Percentiles rank a stretch among this genome's conserved stretches.
These are phyloP conservation scores for Aphaenogaster rudis DNA, from an alignment of 1,140 invertebrate genomes.

Conservation along the genomic window DNA sequence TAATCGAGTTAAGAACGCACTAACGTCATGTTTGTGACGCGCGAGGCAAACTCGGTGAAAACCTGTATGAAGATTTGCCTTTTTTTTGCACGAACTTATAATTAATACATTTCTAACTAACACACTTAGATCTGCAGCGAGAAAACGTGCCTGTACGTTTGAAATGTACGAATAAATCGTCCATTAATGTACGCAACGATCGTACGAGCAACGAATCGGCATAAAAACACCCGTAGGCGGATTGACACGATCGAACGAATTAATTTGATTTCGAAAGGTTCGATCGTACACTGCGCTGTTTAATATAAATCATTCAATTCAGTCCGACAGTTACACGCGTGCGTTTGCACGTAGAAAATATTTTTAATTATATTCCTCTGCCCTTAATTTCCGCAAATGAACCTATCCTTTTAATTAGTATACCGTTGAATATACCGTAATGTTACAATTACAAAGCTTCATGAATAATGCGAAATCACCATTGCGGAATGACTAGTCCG, in stretches of 20 bases:
- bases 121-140: neutral
- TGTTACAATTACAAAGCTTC: conserved; percentile 25
- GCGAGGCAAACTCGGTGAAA: neutral
- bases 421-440: conserved; percentile 42
- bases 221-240: conserved; percentile 65
- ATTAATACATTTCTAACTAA: conserved; percentile 62
- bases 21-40: conserved; percentile 43
- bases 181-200: conserved; percentile 45
- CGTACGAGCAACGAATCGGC: conserved; percentile 41
- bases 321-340: conserved; percentile 30
- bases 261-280: conserved; percentile 65
- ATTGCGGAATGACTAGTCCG: conserved; percentile 34
- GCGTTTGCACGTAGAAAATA: neutral
- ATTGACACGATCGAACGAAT: conserved; percentile 66
- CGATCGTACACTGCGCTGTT: neutral
- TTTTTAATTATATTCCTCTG: conserved; percentile 32
- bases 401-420: conserved; percentile 44
- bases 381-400: conserved; percentile 40
- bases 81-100: conserved; percentile 38
- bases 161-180: conserved; percentile 50
- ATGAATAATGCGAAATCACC: conserved; percentile 50
- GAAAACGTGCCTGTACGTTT: neutral
- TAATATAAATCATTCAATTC: conserved; percentile 67
- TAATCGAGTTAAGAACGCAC: conserved; percentile 60
- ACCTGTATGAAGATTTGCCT: conserved; percentile 32